Percentiles rank a stretch among this genome's conserved stretches.
These are phyloP conservation scores for Macquaria ambigua DNA, from an alignment of 2,113 vertebrate genomes.

Conservation along the genomic window DNA sequence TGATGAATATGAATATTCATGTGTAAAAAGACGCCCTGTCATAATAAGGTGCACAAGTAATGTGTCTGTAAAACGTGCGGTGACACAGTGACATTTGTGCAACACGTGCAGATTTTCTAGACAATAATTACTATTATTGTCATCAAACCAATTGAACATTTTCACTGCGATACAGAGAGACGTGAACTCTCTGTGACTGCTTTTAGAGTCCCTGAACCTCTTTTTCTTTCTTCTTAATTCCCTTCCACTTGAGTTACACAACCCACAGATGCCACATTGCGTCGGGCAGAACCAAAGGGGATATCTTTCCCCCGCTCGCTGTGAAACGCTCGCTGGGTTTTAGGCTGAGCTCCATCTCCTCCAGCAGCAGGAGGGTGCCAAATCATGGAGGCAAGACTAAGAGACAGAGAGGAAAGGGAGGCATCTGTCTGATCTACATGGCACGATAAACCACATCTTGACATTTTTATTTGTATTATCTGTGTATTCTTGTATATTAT, in stretches of 20 bases:
- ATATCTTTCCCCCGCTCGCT: constrained; percentile 31
- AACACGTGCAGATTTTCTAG: neutral
- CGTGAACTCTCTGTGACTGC: constrained; percentile 66
- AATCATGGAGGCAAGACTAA: constrained; percentile 16
- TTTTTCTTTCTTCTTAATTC: constrained; percentile 51
- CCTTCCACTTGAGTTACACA: constrained; percentile 70
- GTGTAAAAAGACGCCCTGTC: neutral
- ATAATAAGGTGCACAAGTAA: neutral
- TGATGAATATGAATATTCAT: constrained; percentile 9
- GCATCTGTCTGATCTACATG: constrained; percentile 41
- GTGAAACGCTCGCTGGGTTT: constrained; percentile 40
- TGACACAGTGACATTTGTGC: neutral
- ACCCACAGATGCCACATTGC: constrained; percentile 65
- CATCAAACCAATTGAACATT: constrained; percentile 20
- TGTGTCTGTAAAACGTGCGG: neutral
- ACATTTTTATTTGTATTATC: neutral
- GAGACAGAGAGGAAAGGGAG: neutral
- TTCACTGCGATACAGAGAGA: constrained; percentile 32
- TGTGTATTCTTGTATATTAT: neutral
- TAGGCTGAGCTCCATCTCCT: constrained; percentile 35
- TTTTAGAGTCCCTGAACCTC: constrained; percentile 51
- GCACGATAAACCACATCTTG: neutral
- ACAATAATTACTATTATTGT: neutral
- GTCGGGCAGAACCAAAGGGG: constrained; percentile 50
- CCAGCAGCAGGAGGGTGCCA: constrained; percentile 32